Conservation (phyloP, 1,140 invertebrate genomes). For the Bicyclus anynana region DNA sequence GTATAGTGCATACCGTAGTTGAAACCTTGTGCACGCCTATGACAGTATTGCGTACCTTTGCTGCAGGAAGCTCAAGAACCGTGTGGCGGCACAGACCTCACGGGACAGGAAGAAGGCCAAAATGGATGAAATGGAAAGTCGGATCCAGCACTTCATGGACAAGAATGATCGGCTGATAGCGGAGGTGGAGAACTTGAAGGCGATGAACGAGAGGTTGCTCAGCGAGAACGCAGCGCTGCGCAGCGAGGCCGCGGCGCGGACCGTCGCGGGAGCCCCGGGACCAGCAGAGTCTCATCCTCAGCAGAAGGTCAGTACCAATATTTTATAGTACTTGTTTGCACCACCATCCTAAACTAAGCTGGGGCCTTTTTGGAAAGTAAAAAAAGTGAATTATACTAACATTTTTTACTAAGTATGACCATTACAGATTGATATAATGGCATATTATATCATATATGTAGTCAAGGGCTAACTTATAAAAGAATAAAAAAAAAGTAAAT, state of each 20-base stretch:
- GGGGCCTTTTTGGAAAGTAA: too few relatives aligned
- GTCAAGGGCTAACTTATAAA: too few relatives aligned
- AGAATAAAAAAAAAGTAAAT: too few relatives aligned
- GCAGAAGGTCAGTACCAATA: slow-evolving; percentile 79
- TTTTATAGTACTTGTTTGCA: too few relatives aligned
- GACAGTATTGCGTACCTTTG: too few relatives aligned
- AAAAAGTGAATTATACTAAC: too few relatives aligned
- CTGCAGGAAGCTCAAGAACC: slow-evolving; percentile 95
- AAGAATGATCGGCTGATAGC: slow-evolving; percentile 81
- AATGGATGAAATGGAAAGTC: slow-evolving; percentile 91
- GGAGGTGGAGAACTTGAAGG: slow-evolving; percentile 81
- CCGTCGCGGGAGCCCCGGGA: slow-evolving; percentile 80
- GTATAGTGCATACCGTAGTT: too few relatives aligned
- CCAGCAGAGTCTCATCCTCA: slow-evolving; percentile 90
- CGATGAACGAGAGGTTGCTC: slow-evolving; percentile 81
- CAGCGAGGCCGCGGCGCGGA: slow-evolving; percentile 71
- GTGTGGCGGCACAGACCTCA: slow-evolving; percentile 98
- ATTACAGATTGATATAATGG: too few relatives aligned
- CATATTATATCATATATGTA: too few relatives aligned
- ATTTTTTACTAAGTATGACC: too few relatives aligned
- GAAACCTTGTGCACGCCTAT: too few relatives aligned
- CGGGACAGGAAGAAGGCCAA: slow-evolving; percentile 97
- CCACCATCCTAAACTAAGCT: too few relatives aligned
- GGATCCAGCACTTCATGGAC: slow-evolving; percentile 81
- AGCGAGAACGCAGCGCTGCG: slow-evolving; percentile 81